Conservation (phyloP, 1,140 invertebrate species). For the Megalopta genalis region DNA sequence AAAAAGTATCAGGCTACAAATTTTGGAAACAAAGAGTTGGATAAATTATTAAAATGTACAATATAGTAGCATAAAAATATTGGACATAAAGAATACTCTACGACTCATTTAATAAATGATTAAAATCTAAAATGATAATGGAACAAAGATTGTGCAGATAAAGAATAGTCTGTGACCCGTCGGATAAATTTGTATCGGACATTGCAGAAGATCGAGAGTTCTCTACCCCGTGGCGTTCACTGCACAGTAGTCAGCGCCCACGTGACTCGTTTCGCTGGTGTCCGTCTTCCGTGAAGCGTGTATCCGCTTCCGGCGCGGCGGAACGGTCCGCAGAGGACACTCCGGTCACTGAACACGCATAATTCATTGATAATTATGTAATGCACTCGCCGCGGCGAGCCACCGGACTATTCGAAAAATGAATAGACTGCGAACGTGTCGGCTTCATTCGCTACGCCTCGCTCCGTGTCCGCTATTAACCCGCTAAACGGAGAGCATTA, state of each 20-base stretch:
- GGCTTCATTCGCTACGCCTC: not conserved
- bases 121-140: too few species aligned
- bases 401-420: constrained; percentile 18
- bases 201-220: too few species aligned
- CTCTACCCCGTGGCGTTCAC: not conserved
- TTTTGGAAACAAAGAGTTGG: too few species aligned
- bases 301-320: constrained; percentile 76
- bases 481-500: too few species aligned
- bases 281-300: constrained; percentile 76
- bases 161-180: too few species aligned
- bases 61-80: too few species aligned
- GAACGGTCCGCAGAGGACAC: constrained; percentile 71
- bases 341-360: constrained; percentile 74
- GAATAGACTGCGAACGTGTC: not conserved
- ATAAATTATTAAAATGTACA: too few species aligned
- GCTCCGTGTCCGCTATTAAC: not conserved
- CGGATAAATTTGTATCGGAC: too few species aligned
- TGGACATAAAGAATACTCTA: too few species aligned
- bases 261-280: constrained; percentile 50
- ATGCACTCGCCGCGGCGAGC: constrained; percentile 28
- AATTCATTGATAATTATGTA: constrained; percentile 67
- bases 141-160: too few species aligned
- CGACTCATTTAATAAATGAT: too few species aligned
- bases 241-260: constrained; percentile 28
- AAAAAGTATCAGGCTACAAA: too few species aligned